Evolutionary conservation across 2,888 invertebrate species (phyloP).

Genomic region (Lottia gigantea): DNA sequence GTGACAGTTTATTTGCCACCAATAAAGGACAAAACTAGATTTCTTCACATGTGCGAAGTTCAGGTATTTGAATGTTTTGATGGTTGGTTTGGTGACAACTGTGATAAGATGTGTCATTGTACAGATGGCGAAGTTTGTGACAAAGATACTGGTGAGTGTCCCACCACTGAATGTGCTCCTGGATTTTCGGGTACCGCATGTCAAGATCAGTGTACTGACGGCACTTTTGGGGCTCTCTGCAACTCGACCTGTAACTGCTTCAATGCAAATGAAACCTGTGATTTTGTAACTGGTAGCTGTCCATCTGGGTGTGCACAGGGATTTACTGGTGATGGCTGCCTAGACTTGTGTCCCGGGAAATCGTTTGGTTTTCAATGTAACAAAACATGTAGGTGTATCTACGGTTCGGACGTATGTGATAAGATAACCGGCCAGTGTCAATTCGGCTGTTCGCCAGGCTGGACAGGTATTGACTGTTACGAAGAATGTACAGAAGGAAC

Average conservation of each 20-base stretch:
- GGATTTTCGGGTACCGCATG: background rate
- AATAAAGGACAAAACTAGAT: background rate
- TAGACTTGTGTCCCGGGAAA: background rate
- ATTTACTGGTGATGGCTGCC: background rate
- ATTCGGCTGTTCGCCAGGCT: background rate
- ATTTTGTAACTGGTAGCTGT: background rate
- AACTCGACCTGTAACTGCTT: background rate
- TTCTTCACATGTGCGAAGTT: background rate
- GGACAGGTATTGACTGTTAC: background rate
- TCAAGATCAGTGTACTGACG: background rate
- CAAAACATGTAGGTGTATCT: background rate
- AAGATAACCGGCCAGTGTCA: background rate
- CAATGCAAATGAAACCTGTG: background rate
- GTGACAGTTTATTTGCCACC: background rate
- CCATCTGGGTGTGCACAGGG: background rate
- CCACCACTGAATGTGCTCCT: background rate
- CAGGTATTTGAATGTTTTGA: background rate
- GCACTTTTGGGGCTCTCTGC: background rate
- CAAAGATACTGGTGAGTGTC: background rate
- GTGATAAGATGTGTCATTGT: constrained; percentile 1
- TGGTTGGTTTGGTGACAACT: background rate
- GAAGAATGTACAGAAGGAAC: background rate
- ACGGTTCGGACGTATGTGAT: background rate
- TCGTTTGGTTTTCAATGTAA: background rate
- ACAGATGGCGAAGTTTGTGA: background rate